Evolutionary conservation across 2,888 invertebrate species (phyloP).

Genomic region (Prenolepis imparis): DNA sequence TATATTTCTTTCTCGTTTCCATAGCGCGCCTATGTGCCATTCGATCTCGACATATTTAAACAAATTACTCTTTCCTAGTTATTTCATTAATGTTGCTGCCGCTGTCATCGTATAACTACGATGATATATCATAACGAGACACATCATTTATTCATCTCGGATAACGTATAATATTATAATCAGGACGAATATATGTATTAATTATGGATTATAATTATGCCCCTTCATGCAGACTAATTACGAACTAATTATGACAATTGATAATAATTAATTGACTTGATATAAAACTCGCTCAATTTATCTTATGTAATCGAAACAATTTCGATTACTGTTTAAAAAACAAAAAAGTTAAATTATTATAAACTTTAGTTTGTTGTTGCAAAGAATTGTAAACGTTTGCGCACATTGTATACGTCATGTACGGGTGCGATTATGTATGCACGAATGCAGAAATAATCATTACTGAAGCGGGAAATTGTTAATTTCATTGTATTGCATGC

Average conservation of each 20-base stretch:
- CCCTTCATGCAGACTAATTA: constrained; percentile 26
- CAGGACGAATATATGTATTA: constrained; percentile 37
- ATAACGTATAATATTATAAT: constrained; percentile 49
- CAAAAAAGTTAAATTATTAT: constrained; percentile 7
- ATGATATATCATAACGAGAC: constrained; percentile 41
- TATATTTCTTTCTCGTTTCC: background rate
- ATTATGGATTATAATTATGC: constrained; percentile 49
- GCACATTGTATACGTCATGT: background rate
- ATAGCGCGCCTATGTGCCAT: constrained; percentile 16
- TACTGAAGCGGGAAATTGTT: constrained; percentile 21
- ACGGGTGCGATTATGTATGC: constrained; percentile 3
- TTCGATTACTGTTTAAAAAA: background rate
- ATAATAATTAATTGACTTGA: constrained; percentile 22
- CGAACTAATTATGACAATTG: constrained; percentile 37
- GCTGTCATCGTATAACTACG: constrained; percentile 11
- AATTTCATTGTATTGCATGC: constrained; percentile 4
- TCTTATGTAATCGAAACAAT: background rate
- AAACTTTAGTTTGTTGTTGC: background rate
- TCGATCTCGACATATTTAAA: constrained; percentile 48
- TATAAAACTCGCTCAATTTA: constrained; percentile 20
- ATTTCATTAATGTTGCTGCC: constrained; percentile 47
- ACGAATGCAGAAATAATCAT: constrained; percentile 36
- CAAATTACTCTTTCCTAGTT: constrained; percentile 44
- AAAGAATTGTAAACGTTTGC: background rate
- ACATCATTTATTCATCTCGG: constrained; percentile 50